Evolutionary conservation across 2,888 invertebrate species (phyloP), one percentile per base, ranked within the genome.

Genomic region (Antheraea yamamai): DNA sequence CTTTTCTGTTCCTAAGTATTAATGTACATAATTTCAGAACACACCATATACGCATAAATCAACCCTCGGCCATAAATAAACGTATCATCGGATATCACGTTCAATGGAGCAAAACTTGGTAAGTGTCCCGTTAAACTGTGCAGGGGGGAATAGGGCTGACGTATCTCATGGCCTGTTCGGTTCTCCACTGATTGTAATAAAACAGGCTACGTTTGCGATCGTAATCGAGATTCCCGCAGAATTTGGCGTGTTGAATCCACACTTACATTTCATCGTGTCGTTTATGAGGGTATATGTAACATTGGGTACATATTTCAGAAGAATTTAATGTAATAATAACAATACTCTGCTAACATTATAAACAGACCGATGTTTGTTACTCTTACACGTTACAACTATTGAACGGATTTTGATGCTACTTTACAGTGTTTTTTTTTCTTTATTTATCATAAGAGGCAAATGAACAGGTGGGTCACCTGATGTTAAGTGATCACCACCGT

Each of bases 51-150:
- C 30, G 30, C 1, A 30, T 4, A 26, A 66, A 26, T 16, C 64
- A 16, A 30, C 64, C 64, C 26, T 66, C 14, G 14, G 64, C 4
- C 64, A 66, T 66, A 66, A 66, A 66, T 66, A 66, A 66, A 66
- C 26, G 30, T 14, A 66, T 66, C 30, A 66, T 66, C 64, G 64
- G 64, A 66, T 66, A 66, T 26, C 64, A 30, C 64, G 64, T 66
- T 66, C 64, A 66, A 66, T 66, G 64, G 64, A 66, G 30, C 64
- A 66, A 26, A 66, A 66, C 64, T 66, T 66, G 18, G 64, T 66
- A 66, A 66, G 26, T 66, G 64, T 66, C 30, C 64, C 30, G 64
- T 66, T 66, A 30, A 30, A 66, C 64, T 26, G 23, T 30, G 18
- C 4, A 66, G 30, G 64, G 64, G 14, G 26, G 26, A 66, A 66